A percentile compares a stretch with the other conserved stretches of the same genome.
phyloP scores from a whole-genome alignment of 2,797 vertebrate genomes.

The Catharus ustulatus region DNA sequence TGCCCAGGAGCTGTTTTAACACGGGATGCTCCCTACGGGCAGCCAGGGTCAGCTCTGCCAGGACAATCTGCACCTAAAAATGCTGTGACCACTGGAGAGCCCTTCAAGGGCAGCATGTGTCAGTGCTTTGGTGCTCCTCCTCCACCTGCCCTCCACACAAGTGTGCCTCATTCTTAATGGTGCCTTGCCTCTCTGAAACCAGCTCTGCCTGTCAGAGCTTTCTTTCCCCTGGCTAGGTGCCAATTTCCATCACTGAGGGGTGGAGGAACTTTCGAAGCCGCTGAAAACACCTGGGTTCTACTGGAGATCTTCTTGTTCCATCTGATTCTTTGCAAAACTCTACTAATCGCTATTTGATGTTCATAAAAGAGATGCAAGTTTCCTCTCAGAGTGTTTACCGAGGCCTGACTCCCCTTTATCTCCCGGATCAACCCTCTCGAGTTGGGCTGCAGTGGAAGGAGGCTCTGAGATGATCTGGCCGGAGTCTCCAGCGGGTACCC shows the following conservation, averaged over 20 bases:
- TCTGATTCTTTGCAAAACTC: not conserved
- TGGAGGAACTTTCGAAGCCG: not conserved
- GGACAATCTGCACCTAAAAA: not conserved
- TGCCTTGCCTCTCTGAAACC: not conserved
- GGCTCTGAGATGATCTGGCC: not conserved
- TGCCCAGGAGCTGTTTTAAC: not conserved
- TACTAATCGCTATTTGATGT: not conserved
- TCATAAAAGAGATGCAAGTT: not conserved
- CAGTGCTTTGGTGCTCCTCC: not conserved
- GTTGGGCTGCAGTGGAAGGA: not conserved
- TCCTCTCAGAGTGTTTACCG: fast-evolving
- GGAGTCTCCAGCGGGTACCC: not conserved
- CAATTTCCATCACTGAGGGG: not conserved
- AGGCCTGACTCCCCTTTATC: not conserved
- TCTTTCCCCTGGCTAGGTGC: not conserved
- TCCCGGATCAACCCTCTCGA: fast-evolving
- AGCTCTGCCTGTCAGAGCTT: not conserved
- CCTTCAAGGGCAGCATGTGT: fast-evolving
- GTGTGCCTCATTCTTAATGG: fast-evolving
- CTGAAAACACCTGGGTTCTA: not conserved
- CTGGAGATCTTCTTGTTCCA: not conserved
- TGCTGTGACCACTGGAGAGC: not conserved
- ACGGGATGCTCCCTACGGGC: fast-evolving
- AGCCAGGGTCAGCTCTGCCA: not conserved
- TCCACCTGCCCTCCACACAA: not conserved